These are phyloP conservation scores for Ceyx cyanopectus DNA, from an alignment of 2,113 vertebrate species.

Conservation along the genomic window DNA sequence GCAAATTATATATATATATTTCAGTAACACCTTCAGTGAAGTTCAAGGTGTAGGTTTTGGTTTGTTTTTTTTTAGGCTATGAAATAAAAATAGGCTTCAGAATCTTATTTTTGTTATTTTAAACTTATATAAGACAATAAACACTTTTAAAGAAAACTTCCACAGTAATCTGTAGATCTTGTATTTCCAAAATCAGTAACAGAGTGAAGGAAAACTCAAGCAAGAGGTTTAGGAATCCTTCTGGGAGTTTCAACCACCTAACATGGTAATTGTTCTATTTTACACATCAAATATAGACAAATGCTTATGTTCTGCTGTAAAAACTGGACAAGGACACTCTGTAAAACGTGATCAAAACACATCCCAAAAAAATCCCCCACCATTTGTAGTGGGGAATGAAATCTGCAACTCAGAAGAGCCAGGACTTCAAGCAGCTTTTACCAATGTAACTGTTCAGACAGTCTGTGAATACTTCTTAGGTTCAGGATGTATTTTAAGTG, in stretches of 20 bases:
- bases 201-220: not conserved
- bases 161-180: not conserved
- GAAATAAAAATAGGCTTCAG: not conserved
- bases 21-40: not conserved
- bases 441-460: not conserved
- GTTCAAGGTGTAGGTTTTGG: not conserved
- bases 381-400: not conserved
- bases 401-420: not conserved
- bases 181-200: not conserved
- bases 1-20: not conserved
- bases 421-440: not conserved
- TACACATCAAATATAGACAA: not conserved
- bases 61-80: not conserved
- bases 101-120: conserved; percentile 4
- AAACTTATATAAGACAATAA: not conserved
- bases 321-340: not conserved
- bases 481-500: not conserved
- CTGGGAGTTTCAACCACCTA: not conserved
- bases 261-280: not conserved
- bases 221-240: accelerated
- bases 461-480: too few relatives aligned
- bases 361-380: not conserved
- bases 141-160: not conserved
- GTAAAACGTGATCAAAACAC: not conserved
- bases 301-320: not conserved